These are phyloP conservation scores for Mercenaria mercenaria DNA, from an alignment of 1,140 invertebrate genomes.

Conservation along the genomic window DNA sequence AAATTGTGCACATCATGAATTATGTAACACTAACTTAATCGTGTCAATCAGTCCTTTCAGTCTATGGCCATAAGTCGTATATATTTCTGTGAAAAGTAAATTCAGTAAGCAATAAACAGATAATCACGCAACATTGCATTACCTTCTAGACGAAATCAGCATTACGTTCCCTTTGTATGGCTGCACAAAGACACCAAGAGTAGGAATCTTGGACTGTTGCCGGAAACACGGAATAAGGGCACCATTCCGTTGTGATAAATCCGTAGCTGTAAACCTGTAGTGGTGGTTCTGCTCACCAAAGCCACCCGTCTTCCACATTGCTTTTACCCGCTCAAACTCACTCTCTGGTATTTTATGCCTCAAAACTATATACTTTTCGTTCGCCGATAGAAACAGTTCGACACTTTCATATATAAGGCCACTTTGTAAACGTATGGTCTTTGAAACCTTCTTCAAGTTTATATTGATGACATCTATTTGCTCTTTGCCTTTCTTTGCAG, in stretches of 20 bases:
- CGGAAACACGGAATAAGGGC: conserved; percentile 71
- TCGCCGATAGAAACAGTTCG: conserved; percentile 67
- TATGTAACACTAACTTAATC: too few species aligned
- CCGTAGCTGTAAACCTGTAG: conserved; percentile 75
- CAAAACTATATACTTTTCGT: conserved; percentile 73
- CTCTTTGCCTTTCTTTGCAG: conserved; percentile 47
- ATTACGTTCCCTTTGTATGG: conserved; percentile 75
- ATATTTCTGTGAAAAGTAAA: too few species aligned
- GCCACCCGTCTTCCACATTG: conserved; percentile 73
- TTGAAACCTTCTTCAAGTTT: conserved; percentile 45
- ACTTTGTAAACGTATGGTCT: conserved; percentile 71
- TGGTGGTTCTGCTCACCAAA: conserved; percentile 72
- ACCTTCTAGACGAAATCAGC: conserved; percentile 72
- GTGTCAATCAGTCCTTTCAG: too few species aligned
- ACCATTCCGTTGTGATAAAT: conserved; percentile 72
- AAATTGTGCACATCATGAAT: too few species aligned
- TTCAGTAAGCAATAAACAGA: too few species aligned
- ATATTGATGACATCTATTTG: conserved; percentile 71
- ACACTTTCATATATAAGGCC: conserved; percentile 67
- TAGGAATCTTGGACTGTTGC: conserved; percentile 76
- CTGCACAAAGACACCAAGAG: conserved; percentile 71
- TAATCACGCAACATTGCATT: background rate
- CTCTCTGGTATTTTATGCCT: conserved; percentile 63
- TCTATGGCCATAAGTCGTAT: too few species aligned
- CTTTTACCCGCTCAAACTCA: conserved; percentile 75